A percentile compares a stretch with the other conserved stretches of the same genome.
phyloP scores from a whole-genome alignment of 2,797 vertebrate genomes.

The Sebastes hubbsi region DNA sequence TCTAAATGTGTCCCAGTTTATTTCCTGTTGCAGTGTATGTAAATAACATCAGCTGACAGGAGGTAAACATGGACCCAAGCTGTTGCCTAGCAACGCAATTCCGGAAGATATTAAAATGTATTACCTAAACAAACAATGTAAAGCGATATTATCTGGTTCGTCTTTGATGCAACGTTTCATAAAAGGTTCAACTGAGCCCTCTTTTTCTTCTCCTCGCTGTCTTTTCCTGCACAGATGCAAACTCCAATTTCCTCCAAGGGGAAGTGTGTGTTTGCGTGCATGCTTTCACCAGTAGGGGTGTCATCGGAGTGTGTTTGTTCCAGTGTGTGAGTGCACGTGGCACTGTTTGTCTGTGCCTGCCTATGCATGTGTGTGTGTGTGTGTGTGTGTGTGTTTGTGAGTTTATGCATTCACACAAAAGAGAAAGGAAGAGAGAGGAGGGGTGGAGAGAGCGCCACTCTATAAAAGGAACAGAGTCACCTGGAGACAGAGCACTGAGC shows the following conservation, averaged over 20 bases:
- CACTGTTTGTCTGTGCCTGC: conserved; percentile 20
- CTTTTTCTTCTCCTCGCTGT: conserved; percentile 5
- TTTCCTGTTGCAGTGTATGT: no score
- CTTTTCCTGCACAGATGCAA: conserved; percentile 30
- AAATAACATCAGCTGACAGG: no score
- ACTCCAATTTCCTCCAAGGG: conserved; percentile 42
- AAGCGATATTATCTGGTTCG: conserved; percentile 28
- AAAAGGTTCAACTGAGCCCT: conserved; percentile 23
- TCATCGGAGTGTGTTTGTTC: conserved; percentile 31
- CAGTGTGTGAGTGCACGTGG: conserved; percentile 18
- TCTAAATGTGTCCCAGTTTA: no score
- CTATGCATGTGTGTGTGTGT: background rate
- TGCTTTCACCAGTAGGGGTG: conserved; percentile 31
- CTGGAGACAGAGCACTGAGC: conserved; percentile 59
- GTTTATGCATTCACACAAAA: conserved; percentile 50
- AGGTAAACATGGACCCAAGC: no score
- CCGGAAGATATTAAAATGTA: conserved; percentile 22
- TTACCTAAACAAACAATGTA: conserved; percentile 43
- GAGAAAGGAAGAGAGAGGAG: conserved; percentile 37
- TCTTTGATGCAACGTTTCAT: conserved; percentile 45
- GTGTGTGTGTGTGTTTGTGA: background rate
- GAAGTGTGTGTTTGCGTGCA: conserved; percentile 22
- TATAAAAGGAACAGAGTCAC: conserved; percentile 72
- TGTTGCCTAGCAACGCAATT: no score
- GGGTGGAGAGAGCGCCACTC: conserved; percentile 28